Conservation (phyloP, 2,113 vertebrate genomes). For the Hydrolagus affinis region DNA sequence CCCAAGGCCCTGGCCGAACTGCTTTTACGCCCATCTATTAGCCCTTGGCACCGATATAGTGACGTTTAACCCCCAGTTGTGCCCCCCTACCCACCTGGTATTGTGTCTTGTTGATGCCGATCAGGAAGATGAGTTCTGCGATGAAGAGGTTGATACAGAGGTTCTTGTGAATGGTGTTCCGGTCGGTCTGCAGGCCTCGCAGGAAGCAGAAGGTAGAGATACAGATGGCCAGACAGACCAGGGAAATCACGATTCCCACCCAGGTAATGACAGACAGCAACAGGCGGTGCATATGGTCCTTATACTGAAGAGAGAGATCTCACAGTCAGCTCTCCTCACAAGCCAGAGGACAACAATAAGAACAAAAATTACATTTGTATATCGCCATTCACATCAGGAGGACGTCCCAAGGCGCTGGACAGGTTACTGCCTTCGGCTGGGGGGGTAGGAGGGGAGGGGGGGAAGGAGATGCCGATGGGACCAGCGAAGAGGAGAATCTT, state of each 20-base stretch:
- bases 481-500: too few species aligned
- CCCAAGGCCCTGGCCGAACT: too few species aligned
- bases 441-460: too few species aligned
- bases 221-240: slow-evolving; percentile 86
- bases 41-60: background rate
- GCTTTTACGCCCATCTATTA: background rate
- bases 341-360: background rate
- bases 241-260: slow-evolving; percentile 87
- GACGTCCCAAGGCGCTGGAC: too few species aligned
- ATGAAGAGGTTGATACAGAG: slow-evolving; percentile 93
- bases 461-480: too few species aligned
- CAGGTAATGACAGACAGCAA: slow-evolving; percentile 89
- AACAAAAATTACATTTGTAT: too few species aligned
- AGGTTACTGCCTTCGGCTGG: too few species aligned
- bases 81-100: slow-evolving; percentile 63
- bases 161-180: slow-evolving; percentile 94
- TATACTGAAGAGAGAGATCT: slow-evolving; percentile 53
- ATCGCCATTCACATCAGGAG: too few species aligned
- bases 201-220: slow-evolving; percentile 94
- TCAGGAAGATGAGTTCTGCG: slow-evolving; percentile 86
- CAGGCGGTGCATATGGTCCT: slow-evolving; percentile 74
- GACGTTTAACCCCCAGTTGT: too few species aligned
- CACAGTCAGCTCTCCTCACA: too few species aligned
- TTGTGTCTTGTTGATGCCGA: slow-evolving; percentile 88
- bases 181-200: slow-evolving; percentile 81